These are phyloP conservation scores for Machaerirhynchus nigripectus DNA, from an alignment of 2,113 vertebrate species.

Conservation along the genomic window DNA sequence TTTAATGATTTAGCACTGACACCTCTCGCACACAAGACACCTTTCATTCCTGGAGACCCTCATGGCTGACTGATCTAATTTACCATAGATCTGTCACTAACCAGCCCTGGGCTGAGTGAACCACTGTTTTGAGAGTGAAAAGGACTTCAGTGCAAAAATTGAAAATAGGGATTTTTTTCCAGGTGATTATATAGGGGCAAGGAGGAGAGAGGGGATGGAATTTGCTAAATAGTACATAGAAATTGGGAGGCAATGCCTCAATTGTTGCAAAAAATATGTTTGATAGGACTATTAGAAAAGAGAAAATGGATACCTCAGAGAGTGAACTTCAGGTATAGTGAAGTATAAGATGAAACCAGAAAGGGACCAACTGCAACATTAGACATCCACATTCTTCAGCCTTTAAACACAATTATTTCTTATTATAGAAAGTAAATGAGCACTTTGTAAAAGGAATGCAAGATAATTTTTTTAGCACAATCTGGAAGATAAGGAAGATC, in stretches of 20 bases:
- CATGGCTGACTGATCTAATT: neutral
- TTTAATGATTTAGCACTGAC: constrained; percentile 1
- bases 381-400: neutral
- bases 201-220: accelerated
- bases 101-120: neutral
- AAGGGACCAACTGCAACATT: neutral
- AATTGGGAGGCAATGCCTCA: neutral
- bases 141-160: neutral
- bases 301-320: neutral
- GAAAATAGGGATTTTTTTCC: accelerated
- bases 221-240: neutral
- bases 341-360: neutral
- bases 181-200: neutral
- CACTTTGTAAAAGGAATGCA: neutral
- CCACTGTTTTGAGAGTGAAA: neutral
- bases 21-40: neutral
- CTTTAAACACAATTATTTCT: neutral
- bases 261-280: neutral
- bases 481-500: neutral
- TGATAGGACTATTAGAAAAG: neutral
- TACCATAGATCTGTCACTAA: neutral
- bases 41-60: neutral
- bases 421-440: neutral
- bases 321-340: neutral
- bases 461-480: neutral